phyloP scores from a whole-genome alignment of 2,797 vertebrate genomes.

The Carapus acus region DNA sequence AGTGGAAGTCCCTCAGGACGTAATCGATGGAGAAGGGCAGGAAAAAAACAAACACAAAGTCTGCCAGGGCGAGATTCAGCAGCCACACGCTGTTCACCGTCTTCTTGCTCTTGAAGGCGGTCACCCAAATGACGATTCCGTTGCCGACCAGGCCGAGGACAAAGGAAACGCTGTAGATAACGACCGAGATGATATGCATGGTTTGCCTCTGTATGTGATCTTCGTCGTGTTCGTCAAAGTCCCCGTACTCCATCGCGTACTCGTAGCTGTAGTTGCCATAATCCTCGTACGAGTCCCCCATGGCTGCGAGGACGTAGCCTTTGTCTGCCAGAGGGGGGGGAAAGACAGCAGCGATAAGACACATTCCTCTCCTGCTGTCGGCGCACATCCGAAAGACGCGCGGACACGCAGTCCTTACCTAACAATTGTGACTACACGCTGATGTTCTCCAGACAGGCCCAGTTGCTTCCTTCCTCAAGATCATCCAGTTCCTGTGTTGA shows the following conservation, averaged over 20 bases:
- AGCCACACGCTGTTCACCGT: conserved; percentile 88
- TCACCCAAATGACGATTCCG: conserved; percentile 90
- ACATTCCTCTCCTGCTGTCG: conserved; percentile 1
- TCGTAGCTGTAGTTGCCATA: conserved; percentile 71
- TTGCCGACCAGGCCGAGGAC: conserved; percentile 87
- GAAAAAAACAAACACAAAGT: conserved; percentile 91
- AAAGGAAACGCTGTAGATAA: conserved; percentile 82
- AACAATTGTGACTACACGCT: no score
- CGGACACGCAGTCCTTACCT: conserved; percentile 31
- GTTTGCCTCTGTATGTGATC: conserved; percentile 64
- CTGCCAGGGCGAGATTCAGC: conserved; percentile 89
- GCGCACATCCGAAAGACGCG: conserved; percentile 1
- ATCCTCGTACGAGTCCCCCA: conserved; percentile 48
- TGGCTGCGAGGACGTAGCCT: conserved; percentile 31
- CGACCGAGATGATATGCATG: conserved; percentile 82
- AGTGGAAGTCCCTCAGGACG: conserved; percentile 86
- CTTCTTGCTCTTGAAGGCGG: conserved; percentile 84
- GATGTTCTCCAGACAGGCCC: conserved; percentile 18
- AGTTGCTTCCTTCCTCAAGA: conserved; percentile 2
- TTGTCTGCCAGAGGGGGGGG: conserved; percentile 24
- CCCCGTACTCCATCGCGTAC: conserved; percentile 76
- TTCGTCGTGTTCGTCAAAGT: conserved; percentile 67
- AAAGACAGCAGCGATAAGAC: conserved; percentile 19
- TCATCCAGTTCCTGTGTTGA: conserved; percentile 40
- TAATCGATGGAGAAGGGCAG: conserved; percentile 90